Conservation (phyloP, 2,113 vertebrate species). For the Neolamprologus sp. region DNA sequence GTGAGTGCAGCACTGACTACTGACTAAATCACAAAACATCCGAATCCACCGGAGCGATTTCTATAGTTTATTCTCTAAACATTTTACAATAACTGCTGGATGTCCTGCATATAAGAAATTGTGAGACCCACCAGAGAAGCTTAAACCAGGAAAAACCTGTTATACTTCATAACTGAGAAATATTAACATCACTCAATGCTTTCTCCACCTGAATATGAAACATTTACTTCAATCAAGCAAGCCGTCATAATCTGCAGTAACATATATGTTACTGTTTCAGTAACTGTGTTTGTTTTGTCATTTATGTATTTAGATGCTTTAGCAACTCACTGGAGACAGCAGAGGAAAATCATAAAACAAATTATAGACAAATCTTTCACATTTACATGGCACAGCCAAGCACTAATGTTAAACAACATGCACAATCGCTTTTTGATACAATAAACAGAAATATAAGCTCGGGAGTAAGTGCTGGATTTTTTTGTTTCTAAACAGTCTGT, state of each 20-base stretch:
- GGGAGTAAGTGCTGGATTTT: neutral
- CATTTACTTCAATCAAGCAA: neutral
- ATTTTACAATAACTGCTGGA: neutral
- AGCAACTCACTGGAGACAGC: neutral
- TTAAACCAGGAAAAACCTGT: neutral
- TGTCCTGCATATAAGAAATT: neutral
- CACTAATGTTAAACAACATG: neutral
- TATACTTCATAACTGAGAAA: neutral
- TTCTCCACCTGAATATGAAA: neutral
- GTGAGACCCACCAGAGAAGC: neutral
- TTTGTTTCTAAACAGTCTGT: neutral
- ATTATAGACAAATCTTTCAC: neutral
- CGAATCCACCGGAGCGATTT: fast-evolving
- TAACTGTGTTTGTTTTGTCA: neutral
- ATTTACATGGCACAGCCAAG: neutral
- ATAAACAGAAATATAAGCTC: neutral
- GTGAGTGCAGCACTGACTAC: neutral
- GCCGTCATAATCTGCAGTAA: neutral
- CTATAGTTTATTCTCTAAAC: neutral
- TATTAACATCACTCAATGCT: fast-evolving
- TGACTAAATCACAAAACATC: neutral
- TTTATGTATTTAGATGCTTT: neutral
- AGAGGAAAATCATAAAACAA: fast-evolving
- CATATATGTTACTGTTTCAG: fast-evolving
- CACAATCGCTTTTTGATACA: neutral